Evolutionary conservation across 2,797 vertebrate genomes (phyloP).

Genomic region (Lerista edwardsae): DNA sequence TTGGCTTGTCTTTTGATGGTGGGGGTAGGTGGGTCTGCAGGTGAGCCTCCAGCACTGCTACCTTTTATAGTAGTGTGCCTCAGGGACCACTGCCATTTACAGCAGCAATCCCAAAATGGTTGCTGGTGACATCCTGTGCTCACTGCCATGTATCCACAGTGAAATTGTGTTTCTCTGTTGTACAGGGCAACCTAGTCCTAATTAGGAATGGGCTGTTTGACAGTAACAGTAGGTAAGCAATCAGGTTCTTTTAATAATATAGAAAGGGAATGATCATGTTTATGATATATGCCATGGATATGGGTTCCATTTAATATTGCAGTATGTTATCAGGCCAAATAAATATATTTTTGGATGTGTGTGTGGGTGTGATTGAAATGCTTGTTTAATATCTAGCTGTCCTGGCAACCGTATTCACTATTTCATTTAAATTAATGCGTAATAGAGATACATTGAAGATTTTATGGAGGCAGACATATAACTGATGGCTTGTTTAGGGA

Average conservation of each 20-base stretch:
- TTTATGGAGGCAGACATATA: slow-evolving; percentile 54
- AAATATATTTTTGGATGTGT: slow-evolving; percentile 56
- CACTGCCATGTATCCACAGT: too few relatives aligned
- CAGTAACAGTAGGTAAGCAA: too few relatives aligned
- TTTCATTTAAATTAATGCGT: slow-evolving; percentile 68
- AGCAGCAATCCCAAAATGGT: too few relatives aligned
- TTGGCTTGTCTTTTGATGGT: too few relatives aligned
- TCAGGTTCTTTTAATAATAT: slow-evolving; percentile 46
- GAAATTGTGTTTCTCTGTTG: too few relatives aligned
- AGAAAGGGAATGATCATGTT: slow-evolving; percentile 30
- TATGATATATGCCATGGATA: slow-evolving; percentile 53
- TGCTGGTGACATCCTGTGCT: too few relatives aligned
- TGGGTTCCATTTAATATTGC: slow-evolving; percentile 70
- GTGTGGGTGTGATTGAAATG: slow-evolving; percentile 64
- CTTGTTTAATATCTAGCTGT: slow-evolving; percentile 64
- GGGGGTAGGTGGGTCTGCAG: too few relatives aligned
- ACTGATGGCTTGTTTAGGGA: slow-evolving; percentile 60
- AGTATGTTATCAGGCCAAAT: slow-evolving; percentile 64
- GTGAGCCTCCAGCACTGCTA: too few relatives aligned
- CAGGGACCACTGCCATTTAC: too few relatives aligned
- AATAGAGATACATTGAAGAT: slow-evolving; percentile 53
- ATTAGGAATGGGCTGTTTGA: too few relatives aligned
- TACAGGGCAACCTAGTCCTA: too few relatives aligned
- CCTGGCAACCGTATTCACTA: slow-evolving; percentile 48
- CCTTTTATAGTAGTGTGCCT: too few relatives aligned